Conservation (phyloP, 2,113 vertebrate species). For the Ranitomeya imitator region DNA sequence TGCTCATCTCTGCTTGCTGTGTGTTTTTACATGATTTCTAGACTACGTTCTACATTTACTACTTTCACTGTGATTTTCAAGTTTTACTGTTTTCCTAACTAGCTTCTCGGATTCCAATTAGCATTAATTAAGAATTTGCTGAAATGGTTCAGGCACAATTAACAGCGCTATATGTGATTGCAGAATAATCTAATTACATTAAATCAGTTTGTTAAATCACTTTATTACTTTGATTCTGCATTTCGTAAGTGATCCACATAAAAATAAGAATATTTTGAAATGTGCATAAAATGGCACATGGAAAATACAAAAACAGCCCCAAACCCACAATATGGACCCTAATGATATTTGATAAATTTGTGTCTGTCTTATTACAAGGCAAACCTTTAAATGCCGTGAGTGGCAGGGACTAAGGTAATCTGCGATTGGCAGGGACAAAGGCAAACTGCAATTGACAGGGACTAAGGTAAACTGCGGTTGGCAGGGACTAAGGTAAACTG, state of each 20-base stretch:
- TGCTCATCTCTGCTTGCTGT: background rate
- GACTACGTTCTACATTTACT: background rate
- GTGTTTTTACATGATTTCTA: background rate
- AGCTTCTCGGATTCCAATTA: slow-evolving; percentile 35
- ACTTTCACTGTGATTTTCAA: background rate
- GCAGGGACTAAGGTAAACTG: too few species aligned
- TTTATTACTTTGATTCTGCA: slow-evolving; percentile 11
- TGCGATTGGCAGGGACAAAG: too few species aligned
- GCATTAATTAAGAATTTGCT: slow-evolving; percentile 42
- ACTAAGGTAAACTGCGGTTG: too few species aligned
- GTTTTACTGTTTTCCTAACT: slow-evolving; percentile 33
- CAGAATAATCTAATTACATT: slow-evolving; percentile 45
- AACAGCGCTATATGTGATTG: slow-evolving; percentile 42
- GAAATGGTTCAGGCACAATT: slow-evolving; percentile 43
- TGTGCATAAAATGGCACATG: background rate
- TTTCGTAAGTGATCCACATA: slow-evolving; percentile 9
- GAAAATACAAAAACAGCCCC: background rate
- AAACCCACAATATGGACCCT: background rate
- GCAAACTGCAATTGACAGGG: too few species aligned
- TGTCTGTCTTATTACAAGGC: background rate
- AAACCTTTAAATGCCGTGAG: too few species aligned
- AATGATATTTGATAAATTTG: background rate
- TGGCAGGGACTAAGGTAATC: too few species aligned
- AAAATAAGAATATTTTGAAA: slow-evolving; percentile 38
- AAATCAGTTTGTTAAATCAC: slow-evolving; percentile 38